These are phyloP conservation scores for Nephrotoma guestfalica DNA, from an alignment of 2,888 invertebrate species.

Conservation along the genomic window DNA sequence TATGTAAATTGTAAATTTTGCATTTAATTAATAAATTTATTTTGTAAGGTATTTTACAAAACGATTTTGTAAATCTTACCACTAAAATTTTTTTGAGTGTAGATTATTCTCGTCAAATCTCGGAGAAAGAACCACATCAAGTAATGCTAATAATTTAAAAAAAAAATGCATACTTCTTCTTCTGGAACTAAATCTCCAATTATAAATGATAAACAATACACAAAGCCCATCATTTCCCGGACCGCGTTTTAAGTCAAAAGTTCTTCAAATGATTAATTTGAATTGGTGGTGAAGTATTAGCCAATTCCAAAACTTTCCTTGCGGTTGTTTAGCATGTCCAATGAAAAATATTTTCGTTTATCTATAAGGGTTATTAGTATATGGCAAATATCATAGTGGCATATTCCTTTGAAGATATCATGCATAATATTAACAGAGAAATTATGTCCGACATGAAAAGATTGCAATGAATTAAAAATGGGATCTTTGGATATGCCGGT, in stretches of 20 bases:
- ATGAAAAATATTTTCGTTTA: not conserved
- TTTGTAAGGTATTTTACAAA: no score
- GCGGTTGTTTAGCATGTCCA: conserved; percentile 7
- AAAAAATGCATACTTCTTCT: conserved; percentile 1
- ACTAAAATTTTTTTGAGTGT: no score
- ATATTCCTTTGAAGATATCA: not conserved
- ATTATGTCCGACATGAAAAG: conserved; percentile 3
- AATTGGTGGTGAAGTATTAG: conserved; percentile 3
- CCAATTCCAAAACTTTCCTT: conserved; percentile 7
- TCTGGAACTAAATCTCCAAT: no score
- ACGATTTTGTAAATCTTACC: no score
- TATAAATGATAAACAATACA: not conserved
- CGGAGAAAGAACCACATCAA: not conserved
- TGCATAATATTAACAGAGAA: not conserved
- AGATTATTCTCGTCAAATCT: not conserved
- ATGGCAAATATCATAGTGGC: not conserved
- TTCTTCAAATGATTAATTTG: not conserved
- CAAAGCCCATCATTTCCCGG: conserved; percentile 2
- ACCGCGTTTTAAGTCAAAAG: conserved; percentile 2
- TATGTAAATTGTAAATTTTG: no score
- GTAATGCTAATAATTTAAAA: conserved; percentile 1
- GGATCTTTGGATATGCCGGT: conserved; percentile 4
- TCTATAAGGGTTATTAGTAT: conserved; percentile 7
- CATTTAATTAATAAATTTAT: no score
- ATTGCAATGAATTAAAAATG: conserved; percentile 5